phyloP scores from a whole-genome alignment of 2,888 invertebrate species.

The Mayetiola destructor region DNA sequence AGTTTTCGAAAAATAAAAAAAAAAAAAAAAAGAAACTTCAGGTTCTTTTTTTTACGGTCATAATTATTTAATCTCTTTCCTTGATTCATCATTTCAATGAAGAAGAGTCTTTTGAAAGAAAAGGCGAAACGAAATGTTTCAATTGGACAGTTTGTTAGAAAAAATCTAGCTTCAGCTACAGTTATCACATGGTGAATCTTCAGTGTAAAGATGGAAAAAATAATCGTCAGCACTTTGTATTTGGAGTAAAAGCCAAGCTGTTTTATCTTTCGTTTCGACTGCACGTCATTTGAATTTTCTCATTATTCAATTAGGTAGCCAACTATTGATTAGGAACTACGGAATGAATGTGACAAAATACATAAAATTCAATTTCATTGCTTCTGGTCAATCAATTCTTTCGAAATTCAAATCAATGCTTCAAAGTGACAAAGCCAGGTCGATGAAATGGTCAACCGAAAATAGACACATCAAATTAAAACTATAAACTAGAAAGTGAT shows the following conservation, averaged over 20 bases:
- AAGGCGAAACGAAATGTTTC: neutral
- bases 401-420: too few species aligned
- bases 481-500: too few species aligned
- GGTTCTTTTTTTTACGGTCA: neutral
- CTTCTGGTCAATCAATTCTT: neutral
- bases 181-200: neutral
- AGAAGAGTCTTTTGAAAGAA: neutral
- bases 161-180: neutral
- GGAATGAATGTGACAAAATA: neutral
- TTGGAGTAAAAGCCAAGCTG: neutral
- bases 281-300: neutral
- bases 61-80: neutral
- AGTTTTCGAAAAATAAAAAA: too few species aligned
- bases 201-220: too few species aligned
- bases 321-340: neutral
- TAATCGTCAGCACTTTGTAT: too few species aligned
- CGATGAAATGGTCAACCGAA: neutral
- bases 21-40: too few species aligned
- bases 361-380: neutral
- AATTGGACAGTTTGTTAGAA: neutral
- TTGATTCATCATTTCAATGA: too few species aligned
- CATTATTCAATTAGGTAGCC: neutral
- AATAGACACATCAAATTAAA: neutral
- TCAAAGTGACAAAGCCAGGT: neutral
- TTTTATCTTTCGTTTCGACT: neutral